Evolutionary conservation across 2,797 vertebrate genomes (phyloP).

Genomic region (Gymnocypris eckloni): DNA sequence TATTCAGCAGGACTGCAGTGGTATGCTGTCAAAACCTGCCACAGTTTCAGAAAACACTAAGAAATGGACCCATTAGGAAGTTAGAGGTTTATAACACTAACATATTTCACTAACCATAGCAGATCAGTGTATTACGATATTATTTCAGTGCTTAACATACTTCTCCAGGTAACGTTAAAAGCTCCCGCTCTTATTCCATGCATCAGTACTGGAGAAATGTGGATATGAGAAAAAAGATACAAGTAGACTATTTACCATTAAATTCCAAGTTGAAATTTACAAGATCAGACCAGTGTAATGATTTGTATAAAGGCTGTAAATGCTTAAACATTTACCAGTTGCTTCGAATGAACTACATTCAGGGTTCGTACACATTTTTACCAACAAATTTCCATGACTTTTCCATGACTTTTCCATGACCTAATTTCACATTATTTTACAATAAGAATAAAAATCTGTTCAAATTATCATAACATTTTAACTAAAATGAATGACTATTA

Average conservation of each 20-base stretch:
- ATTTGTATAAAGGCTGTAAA: background rate
- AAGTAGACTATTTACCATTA: background rate
- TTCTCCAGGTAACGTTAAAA: slow-evolving; percentile 9
- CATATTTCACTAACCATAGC: background rate
- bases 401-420: no score
- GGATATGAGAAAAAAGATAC: background rate
- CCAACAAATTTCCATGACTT: no score
- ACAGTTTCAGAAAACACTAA: slow-evolving; percentile 10
- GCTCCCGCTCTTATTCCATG: background rate
- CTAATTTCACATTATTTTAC: no score
- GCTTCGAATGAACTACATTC: background rate
- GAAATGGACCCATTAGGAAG: slow-evolving; percentile 2
- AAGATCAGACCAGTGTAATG: background rate
- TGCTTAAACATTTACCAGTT: background rate
- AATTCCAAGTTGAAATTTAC: background rate
- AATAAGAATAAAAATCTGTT: no score
- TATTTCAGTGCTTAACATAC: slow-evolving; percentile 3
- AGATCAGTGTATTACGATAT: background rate
- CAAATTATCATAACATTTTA: no score
- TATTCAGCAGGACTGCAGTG: slow-evolving; percentile 22
- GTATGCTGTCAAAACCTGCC: slow-evolving; percentile 7
- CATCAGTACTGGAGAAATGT: background rate
- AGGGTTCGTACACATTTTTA: no score
- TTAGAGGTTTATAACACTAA: background rate
- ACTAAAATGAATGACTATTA: no score